Base-by-base conservation (phyloP, 2,797 vertebrate species). In the Sciurus vulgaris region DNA sequence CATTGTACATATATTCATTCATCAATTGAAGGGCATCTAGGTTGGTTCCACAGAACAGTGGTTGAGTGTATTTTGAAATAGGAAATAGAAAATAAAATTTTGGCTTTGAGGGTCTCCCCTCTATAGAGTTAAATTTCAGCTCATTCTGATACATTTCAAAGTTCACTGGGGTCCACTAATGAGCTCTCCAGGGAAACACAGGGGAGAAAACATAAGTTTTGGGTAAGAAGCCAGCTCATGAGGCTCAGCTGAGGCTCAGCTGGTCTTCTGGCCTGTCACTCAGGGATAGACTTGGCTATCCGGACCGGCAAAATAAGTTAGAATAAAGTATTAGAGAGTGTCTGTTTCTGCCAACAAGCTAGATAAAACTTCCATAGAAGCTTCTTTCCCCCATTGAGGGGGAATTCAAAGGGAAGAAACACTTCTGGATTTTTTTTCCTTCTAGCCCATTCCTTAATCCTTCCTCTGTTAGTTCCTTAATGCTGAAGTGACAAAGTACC, bases 31-130 rank as follows among this genome's bases (percentile, higher is more conserved):
- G 38, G 38, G 38, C 38, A 38, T 38, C 38, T 38, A 38, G 38
- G 5, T 38, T 38, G 38, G 38, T 38, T 38, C 38, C 38, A 38
- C 38, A 79, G 38, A 63, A 44, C 76, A 63, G 41, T 86, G 56
- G 1, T 24, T 73, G 14, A 26, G 15, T 24, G 3, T 82, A 67
- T 74, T 90, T 67, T 90, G n/a, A 81, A 84, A 82, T 63, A 76
- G 11, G 18, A 85, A 87, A 72, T 9, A 67, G 67, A 81, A 91
- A 92, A 70, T 14, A 59, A 83, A 91, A 59, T 67, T 82, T 61
- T 82, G 67, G 7, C 51, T 33, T 82, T 38, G 59, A 38, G 22
- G 28, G 24, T 41, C 30, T 47, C 28, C 22, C 24, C 30, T 69
- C 10, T 61, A 1, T 49, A 12, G 18, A 76, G 30, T 65, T 65